Percentiles rank a stretch among this genome's conserved stretches.
Evolutionary conservation across 2,888 invertebrate genomes (phyloP).

Genomic region (Polydrusus cervinus): DNA sequence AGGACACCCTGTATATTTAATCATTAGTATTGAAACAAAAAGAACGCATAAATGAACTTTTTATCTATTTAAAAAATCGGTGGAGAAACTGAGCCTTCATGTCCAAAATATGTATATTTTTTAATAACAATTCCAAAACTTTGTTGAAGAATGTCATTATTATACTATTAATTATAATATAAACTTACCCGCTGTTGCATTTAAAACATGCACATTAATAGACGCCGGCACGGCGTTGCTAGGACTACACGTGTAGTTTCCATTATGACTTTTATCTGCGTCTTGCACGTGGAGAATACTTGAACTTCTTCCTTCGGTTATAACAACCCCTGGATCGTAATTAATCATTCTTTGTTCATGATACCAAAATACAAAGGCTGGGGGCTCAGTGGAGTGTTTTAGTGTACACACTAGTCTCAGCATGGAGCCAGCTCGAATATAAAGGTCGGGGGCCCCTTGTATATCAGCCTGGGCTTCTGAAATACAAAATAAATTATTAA

Average conservation of each 20-base stretch:
- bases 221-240: slow-evolving; percentile 79
- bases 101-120: too few relatives aligned
- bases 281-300: slow-evolving; percentile 81
- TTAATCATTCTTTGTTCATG: slow-evolving; percentile 78
- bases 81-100: too few relatives aligned
- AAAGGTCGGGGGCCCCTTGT: slow-evolving; percentile 76
- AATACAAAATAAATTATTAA: slow-evolving; percentile 58
- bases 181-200: slow-evolving; percentile 73
- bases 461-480: slow-evolving; percentile 76
- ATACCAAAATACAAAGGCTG: slow-evolving; percentile 78
- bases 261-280: slow-evolving; percentile 77
- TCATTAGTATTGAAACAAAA: too few relatives aligned
- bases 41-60: too few relatives aligned
- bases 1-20: too few relatives aligned
- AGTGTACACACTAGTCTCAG: slow-evolving; percentile 76
- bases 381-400: slow-evolving; percentile 75
- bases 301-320: slow-evolving; percentile 75
- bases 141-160: too few relatives aligned
- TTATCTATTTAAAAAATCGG: too few relatives aligned
- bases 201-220: slow-evolving; percentile 81
- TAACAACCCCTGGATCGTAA: slow-evolving; percentile 75
- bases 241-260: slow-evolving; percentile 82
- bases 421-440: slow-evolving; percentile 76
- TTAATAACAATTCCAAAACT: too few relatives aligned
- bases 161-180: too few relatives aligned